These are phyloP conservation scores for Eptatretus burgeri DNA, from an alignment of 2,113 vertebrate species.

Conservation along the genomic window DNA sequence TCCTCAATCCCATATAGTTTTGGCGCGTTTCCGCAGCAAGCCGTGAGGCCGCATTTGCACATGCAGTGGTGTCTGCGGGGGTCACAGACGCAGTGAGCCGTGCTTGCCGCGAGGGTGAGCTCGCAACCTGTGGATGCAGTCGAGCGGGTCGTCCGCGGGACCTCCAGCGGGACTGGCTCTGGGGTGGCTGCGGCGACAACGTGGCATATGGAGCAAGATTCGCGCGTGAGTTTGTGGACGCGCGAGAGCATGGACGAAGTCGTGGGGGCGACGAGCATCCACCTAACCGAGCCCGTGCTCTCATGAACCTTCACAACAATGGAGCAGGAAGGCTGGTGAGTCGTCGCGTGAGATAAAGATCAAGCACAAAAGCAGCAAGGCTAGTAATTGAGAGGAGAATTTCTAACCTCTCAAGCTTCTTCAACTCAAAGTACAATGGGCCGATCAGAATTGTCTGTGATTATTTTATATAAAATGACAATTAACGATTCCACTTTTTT, in stretches of 20 bases:
- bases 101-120: slow-evolving; percentile 2
- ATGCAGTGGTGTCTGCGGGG: not conserved
- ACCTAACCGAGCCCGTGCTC: not conserved
- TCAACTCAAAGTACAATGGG: too few species aligned
- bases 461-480: too few species aligned
- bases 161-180: slow-evolving; percentile 3
- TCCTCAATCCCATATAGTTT: too few species aligned
- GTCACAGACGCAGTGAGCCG: not conserved
- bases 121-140: not conserved
- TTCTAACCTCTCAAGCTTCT: too few species aligned
- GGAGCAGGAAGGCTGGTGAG: not conserved
- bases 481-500: too few species aligned
- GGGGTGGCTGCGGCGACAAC: slow-evolving; percentile 1
- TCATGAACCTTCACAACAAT: slow-evolving; percentile 4
- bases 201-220: not conserved
- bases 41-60: not conserved
- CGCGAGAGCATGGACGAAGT: not conserved
- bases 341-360: not conserved
- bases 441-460: too few species aligned
- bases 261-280: not conserved
- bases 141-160: not conserved
- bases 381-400: too few species aligned
- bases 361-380: too few species aligned
- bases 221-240: not conserved
- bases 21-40: too few species aligned